A percentile compares a stretch with the other conserved stretches of the same genome.
These are phyloP conservation scores for Aspiorhynchus laticeps DNA, from an alignment of 2,113 vertebrate genomes.

Conservation along the genomic window DNA sequence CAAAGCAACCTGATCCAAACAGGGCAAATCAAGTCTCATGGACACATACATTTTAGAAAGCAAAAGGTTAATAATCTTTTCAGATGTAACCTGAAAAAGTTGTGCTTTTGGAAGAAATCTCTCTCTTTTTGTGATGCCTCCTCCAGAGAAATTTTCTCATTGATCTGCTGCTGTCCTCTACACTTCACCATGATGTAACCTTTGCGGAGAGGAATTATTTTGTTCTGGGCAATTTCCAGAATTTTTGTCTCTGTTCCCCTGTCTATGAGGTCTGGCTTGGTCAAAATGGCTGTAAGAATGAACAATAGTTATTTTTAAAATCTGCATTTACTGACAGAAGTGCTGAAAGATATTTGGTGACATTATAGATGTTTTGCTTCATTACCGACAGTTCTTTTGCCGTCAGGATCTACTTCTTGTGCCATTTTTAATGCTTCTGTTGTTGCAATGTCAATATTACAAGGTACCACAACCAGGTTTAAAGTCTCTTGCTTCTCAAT, in stretches of 20 bases:
- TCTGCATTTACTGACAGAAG: neutral
- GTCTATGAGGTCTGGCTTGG: constrained; percentile 82
- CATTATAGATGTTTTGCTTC: neutral
- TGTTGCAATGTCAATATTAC: constrained; percentile 84
- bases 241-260: constrained; percentile 72
- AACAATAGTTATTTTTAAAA: neutral
- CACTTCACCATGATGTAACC: no score
- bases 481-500: constrained; percentile 77
- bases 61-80: no score
- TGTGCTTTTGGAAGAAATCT: constrained; percentile 75
- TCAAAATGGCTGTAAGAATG: constrained; percentile 76
- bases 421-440: constrained; percentile 85
- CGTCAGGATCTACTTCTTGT: constrained; percentile 78
- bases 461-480: no score
- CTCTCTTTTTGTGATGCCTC: constrained; percentile 71
- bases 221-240: constrained; percentile 69
- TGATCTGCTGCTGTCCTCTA: constrained; percentile 71
- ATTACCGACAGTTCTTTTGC: constrained; percentile 82
- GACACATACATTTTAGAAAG: no score
- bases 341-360: neutral
- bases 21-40: no score
- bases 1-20: no score
- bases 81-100: constrained; percentile 71
- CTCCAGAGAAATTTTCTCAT: constrained; percentile 63
- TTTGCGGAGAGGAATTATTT: constrained; percentile 51